phyloP scores from a whole-genome alignment of 1,140 invertebrate species.

The Latrodectus geometricus region DNA sequence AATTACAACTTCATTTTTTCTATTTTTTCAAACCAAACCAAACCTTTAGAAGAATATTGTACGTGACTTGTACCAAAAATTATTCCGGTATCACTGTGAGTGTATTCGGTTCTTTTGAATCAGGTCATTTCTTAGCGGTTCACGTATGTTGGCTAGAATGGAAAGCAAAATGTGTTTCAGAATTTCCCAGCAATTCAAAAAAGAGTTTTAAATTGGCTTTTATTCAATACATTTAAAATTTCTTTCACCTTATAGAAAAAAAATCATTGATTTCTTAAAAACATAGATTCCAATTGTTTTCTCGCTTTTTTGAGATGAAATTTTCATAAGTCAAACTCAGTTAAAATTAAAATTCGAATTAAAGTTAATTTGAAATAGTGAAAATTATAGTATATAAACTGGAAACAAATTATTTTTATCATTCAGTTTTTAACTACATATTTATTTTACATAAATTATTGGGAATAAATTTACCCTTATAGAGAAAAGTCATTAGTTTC shows the following conservation, averaged over 20 bases:
- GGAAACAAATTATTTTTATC: too few relatives aligned
- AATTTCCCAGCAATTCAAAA: not conserved
- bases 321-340: too few relatives aligned
- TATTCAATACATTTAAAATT: conserved; percentile 22
- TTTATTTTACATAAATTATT: too few relatives aligned
- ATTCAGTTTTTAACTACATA: too few relatives aligned
- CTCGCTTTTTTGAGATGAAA: too few relatives aligned
- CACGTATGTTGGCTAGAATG: conserved; percentile 18
- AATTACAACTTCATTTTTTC: not conserved
- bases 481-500: too few relatives aligned
- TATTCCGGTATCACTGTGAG: not conserved
- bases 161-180: conserved; percentile 21
- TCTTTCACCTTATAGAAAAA: not conserved
- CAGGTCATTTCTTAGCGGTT: conserved; percentile 9
- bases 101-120: conserved; percentile 11
- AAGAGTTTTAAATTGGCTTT: not conserved
- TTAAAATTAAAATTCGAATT: too few relatives aligned
- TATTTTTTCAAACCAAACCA: not conserved
- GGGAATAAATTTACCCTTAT: too few relatives aligned
- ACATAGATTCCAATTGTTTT: too few relatives aligned
- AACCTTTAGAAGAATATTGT: conserved; percentile 17
- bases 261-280: too few relatives aligned
- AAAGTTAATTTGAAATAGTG: too few relatives aligned
- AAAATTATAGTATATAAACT: too few relatives aligned
- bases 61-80: conserved; percentile 43